Base-by-base conservation (phyloP, 2,888 invertebrate genomes). In the Gnatocerus cornutus region DNA sequence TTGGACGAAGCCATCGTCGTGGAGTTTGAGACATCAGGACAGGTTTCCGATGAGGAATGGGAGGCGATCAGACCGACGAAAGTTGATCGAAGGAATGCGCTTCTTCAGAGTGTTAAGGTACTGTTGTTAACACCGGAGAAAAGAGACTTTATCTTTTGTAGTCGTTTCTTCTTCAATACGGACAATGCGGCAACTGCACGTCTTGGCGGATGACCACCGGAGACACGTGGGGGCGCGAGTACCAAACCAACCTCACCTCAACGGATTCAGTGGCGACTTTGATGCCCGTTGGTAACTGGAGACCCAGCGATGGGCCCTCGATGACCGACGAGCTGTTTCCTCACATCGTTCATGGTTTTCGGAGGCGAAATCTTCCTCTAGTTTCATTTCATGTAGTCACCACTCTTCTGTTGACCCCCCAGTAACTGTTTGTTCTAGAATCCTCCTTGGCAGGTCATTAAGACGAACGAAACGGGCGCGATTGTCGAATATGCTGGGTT, bases 21-120 rank as follows among this genome's bases (percentile, higher is more conserved):
- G 41, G 94, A 95, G 84, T 87, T 89, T 58, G 90, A 92, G 27
- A 87, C 92, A 39, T 91, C 92, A 3, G 89, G 90, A 0, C 91
- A 91, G 82, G 91, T 94, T 1, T 94, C 93, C 0, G 93, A 93
- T 75, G 95, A 95, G 81, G 94, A 95, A 85, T 95, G 94, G 92
- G 93, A 95, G 77, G 90, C 92, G 0, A 90, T 94, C 71, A 88
- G 92, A 74, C 90, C 92, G 0, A 89, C 89, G 0, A 93, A 93
- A 81, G 76, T 84, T 5, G 92, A 93, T 74, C 87, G 92, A 74
- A 87, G 90, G 69, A 85, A 87, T 30, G 89, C 89, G 73, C 86
- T 95, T 33, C 81, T 94, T 0, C 87, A 86, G 13, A 89, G 89
- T 77, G 88, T 94, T 81, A 90, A 90, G 86, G 94, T 93, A 14